Base-by-base conservation (phyloP, 2,888 invertebrate species). In the Cremastobaeus sp. region DNA sequence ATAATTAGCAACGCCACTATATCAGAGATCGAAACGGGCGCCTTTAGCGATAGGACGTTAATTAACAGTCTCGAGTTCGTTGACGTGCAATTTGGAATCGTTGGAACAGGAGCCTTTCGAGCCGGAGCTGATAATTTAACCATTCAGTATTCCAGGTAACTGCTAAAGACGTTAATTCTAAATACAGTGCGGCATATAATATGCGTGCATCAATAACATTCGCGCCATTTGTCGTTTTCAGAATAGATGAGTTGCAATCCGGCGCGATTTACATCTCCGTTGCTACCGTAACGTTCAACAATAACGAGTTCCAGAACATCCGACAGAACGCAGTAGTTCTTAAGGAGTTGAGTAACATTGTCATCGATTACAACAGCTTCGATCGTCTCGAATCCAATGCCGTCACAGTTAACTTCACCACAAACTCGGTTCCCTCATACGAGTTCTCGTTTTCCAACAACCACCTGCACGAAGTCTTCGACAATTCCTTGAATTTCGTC, bases 201-300 rank as follows among this genome's bases (percentile, higher is more conserved):
- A 28, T 15, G 32, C 11, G 5, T 0, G 17, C 11, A 28, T 17
- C 8, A 45, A 18, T 64, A 41, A 32, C 14, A 20, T 12, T 9
- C 1, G 3, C 18, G 35, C 35, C 48, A 48, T 47, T 35, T 77
- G 25, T 43, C 11, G 32, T 62, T 91, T 90, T 59, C 90, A 93
- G 93, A 81, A 89, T 93, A 80, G 89, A 90, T 77, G 89, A 90
- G 73, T 89, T 93, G 65, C 89, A 91, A 74, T 86, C 89, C 4
- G 92, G 91, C 21, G 93, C 92, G 12, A 90, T 94, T 70, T 91
- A 91, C 78, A 89, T 91, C 30, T 92, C 91, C 1, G 91, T 91
- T 2, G 93, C 91, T 3, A 89, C 89, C 3, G 90, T 91, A 3
- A 88, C 89, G 18, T 90, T 94, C 57, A 85, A 89, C 69, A 89